Evolutionary conservation across 2,797 vertebrate genomes (phyloP), one percentile per base, ranked within the genome.

Genomic region (Eremophila alpestris): DNA sequence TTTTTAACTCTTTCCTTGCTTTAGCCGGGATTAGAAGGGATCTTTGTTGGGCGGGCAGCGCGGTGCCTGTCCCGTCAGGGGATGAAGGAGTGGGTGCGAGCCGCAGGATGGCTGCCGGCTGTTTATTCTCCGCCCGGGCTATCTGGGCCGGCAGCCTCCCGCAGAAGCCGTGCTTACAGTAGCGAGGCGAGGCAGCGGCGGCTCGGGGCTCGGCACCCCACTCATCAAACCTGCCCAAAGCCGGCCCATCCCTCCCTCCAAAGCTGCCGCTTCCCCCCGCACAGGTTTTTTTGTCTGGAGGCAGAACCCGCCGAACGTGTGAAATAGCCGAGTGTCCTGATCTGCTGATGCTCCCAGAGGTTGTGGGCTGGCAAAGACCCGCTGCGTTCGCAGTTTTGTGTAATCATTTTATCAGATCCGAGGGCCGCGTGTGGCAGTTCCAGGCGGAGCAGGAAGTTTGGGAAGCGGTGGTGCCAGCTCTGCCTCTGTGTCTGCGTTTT

Each of bases 271-370:
- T 63, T 71, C 1, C 5, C 69, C 18, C 85, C 0, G 0, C 48
- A 23, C 51, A 16, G 63, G 15, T n/a, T n/a, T 38, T 18, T 78
- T 86, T 86, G 65, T 43, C 70, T 16, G 87, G 9, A 76, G 69
- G 40, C 52, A 32, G 22, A 16, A 8, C 68, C 59, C 1, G 0
- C 4, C 7, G 9, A 9, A 2, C 0, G 16, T 3, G 73, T 36
- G 73, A 40, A 87, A 86, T 10, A 81, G 45, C 48, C 5, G 5
- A 16, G 76, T 30, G 59, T 79, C 85, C 79, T 5, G 51, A 9
- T n/a, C 74, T 16, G 60, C 88, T 16, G 93, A 21, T 36, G 19
- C 71, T 78, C 41, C 62, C 78, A 80, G 68, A 93, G 87, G 63
- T 20, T 82, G 87, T 16, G 87, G 91, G 83, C 77, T 90, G 91